A percentile compares a stretch with the other conserved stretches of the same genome.
Conservation (phyloP, 2,797 vertebrate species). For the Micromesistius poutassou region DNA sequence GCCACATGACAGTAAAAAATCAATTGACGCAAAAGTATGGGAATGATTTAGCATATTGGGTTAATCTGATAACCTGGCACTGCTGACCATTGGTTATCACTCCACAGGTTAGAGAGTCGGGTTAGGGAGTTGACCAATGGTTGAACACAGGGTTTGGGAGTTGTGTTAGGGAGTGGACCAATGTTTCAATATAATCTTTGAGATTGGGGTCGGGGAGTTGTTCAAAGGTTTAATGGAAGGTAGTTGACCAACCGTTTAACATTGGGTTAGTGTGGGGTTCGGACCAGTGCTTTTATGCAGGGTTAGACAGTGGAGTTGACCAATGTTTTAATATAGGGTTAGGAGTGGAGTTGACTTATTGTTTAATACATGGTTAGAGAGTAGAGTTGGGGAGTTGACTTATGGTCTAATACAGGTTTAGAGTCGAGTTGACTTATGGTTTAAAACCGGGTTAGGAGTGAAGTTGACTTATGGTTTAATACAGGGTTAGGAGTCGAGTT, state of each 20-base stretch:
- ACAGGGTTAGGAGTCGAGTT: background rate
- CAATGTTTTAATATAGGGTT: background rate
- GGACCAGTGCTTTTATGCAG: too few species aligned
- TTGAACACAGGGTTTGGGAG: conserved; percentile 11
- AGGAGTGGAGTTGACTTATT: conserved; percentile 13
- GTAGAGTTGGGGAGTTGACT: background rate
- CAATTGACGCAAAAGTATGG: too few species aligned
- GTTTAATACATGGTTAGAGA: conserved; percentile 12
- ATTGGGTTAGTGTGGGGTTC: background rate
- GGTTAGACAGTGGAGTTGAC: too few species aligned
- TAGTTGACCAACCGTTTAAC: background rate
- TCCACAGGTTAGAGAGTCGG: background rate
- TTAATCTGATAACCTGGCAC: background rate
- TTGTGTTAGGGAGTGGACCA: background rate
- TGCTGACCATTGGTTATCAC: conserved; percentile 2
- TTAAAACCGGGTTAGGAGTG: background rate
- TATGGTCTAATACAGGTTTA: background rate
- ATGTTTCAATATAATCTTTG: background rate
- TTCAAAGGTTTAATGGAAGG: background rate
- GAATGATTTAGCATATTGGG: background rate
- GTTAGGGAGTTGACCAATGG: too few species aligned
- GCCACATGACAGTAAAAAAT: background rate
- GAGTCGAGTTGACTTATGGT: background rate
- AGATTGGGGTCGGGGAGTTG: background rate
- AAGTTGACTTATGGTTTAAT: background rate